Evolutionary conservation across 1,140 invertebrate genomes (phyloP).

Genomic region (Drosophila pseudoananassae): DNA sequence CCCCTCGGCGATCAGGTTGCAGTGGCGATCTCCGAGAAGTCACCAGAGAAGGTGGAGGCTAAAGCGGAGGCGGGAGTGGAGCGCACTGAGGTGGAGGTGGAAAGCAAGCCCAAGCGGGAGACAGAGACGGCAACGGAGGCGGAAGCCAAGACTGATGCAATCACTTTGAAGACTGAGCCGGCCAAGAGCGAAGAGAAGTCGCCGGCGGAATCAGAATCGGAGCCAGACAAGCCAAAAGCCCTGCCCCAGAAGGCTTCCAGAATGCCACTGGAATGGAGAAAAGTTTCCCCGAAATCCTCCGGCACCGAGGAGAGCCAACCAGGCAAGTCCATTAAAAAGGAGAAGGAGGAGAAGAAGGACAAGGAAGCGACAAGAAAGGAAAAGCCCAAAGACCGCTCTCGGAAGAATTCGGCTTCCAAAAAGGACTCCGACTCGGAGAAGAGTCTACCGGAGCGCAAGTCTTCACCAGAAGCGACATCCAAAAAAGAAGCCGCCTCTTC

Average conservation of each 20-base stretch:
- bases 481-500: neutral
- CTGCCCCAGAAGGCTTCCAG: neutral
- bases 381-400: neutral
- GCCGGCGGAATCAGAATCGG: neutral
- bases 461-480: neutral
- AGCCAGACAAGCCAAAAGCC: neutral
- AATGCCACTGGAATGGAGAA: neutral
- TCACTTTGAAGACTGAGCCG: conserved; percentile 4
- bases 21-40: neutral
- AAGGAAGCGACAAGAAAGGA: too few relatives aligned
- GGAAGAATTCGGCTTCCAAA: neutral
- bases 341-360: neutral
- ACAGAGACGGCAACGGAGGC: neutral
- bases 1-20: neutral
- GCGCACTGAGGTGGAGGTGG: neutral
- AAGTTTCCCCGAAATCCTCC: neutral
- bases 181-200: neutral
- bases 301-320: neutral
- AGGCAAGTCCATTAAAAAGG: neutral
- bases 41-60: neutral
- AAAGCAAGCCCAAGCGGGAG: neutral
- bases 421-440: neutral
- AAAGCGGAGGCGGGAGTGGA: neutral
- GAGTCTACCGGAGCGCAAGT: neutral
- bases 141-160: neutral